Evolutionary conservation across 2,888 invertebrate genomes (phyloP).

Genomic region (Oasisia sp.): DNA sequence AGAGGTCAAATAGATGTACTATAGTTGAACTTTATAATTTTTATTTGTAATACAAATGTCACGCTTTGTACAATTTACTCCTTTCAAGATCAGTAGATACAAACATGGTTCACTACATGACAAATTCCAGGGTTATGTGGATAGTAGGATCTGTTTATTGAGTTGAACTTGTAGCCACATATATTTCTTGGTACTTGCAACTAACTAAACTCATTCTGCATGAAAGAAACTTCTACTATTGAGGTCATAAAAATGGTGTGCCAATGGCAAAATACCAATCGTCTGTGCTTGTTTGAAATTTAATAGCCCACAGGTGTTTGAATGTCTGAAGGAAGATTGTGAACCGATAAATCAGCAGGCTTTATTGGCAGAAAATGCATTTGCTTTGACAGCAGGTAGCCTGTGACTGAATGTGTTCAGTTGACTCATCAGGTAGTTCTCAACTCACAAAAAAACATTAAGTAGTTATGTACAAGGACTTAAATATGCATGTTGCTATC

Average conservation of each 20-base stretch:
- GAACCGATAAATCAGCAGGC: not conserved
- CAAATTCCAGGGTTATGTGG: too few species aligned
- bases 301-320: constrained; percentile 10
- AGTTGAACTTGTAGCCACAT: not conserved
- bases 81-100: too few species aligned
- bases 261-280: not conserved
- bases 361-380: constrained; percentile 7
- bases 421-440: not conserved
- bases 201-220: not conserved
- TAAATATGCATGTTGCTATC: not conserved
- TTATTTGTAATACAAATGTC: too few species aligned
- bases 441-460: not conserved
- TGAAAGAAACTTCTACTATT: not conserved
- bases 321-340: not conserved
- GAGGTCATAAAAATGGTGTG: constrained; percentile 1
- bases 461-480: not conserved
- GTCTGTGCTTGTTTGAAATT: constrained; percentile 17
- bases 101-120: too few species aligned
- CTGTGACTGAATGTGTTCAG: not conserved
- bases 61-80: too few species aligned
- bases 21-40: too few species aligned
- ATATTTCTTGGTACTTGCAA: not conserved
- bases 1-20: too few species aligned
- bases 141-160: too few species aligned
- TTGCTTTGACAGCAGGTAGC: not conserved